A percentile compares a stretch with the other conserved stretches of the same genome.
phyloP scores from a whole-genome alignment of 2,113 vertebrate genomes.

The Strigops habroptila region DNA sequence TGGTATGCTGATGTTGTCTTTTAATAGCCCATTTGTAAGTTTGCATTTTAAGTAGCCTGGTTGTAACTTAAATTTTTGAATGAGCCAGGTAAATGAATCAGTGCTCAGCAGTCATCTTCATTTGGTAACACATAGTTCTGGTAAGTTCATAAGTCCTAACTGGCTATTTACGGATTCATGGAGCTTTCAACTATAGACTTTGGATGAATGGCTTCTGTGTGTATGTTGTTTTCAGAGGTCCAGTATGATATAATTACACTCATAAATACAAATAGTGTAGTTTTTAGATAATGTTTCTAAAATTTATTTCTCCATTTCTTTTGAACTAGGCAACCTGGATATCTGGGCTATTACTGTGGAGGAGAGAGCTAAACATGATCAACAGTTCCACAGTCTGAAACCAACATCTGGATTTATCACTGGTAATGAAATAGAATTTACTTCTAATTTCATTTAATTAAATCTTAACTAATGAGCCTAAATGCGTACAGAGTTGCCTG shows the following conservation, averaged over 20 bases:
- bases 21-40: background rate
- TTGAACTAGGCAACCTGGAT: constrained; percentile 83
- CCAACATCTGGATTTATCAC: constrained; percentile 94
- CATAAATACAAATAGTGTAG: background rate
- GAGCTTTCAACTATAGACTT: background rate
- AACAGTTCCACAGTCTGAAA: constrained; percentile 96
- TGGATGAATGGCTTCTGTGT: background rate
- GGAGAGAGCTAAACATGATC: constrained; percentile 96
- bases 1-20: background rate
- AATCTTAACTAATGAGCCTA: background rate
- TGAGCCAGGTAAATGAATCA: background rate
- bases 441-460: background rate
- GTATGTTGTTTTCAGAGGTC: background rate
- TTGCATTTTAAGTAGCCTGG: background rate
- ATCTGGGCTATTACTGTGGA: constrained; percentile 95
- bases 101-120: background rate
- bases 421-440: constrained; percentile 73
- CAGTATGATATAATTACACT: background rate
- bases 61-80: background rate
- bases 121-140: background rate
- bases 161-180: background rate
- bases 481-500: background rate
- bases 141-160: background rate
- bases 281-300: background rate
- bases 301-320: background rate